Evolutionary conservation across 1,140 invertebrate species (phyloP).

Genomic region (Ceratosolen solmsi): DNA sequence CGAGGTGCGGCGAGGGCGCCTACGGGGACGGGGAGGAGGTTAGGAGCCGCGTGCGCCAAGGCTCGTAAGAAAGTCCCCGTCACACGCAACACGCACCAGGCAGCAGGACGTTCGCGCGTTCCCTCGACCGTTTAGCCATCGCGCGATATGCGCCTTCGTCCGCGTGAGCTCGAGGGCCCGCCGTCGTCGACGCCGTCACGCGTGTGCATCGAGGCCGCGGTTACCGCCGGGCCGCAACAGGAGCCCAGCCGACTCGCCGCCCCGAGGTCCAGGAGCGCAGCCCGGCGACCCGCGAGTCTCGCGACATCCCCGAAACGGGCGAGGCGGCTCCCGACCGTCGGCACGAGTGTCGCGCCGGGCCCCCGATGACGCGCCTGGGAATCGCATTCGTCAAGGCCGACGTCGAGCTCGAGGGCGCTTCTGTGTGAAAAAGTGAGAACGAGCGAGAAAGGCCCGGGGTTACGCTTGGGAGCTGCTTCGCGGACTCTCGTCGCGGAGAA

Average conservation of each 20-base stretch:
- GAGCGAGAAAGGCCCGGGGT: no score
- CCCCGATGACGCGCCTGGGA: not conserved
- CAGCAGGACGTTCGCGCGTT: slow-evolving; percentile 26
- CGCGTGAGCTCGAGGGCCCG: slow-evolving; percentile 10
- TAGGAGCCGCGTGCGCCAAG: slow-evolving; percentile 9
- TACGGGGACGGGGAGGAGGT: not conserved
- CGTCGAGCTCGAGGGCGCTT: not conserved
- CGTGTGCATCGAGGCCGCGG: not conserved
- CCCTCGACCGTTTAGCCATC: not conserved
- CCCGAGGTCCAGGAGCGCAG: no score
- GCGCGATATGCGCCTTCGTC: slow-evolving; percentile 23
- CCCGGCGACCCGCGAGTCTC: no score
- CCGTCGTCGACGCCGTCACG: not conserved
- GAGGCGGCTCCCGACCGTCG: not conserved
- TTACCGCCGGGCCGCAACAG: not conserved
- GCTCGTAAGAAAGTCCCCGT: not conserved
- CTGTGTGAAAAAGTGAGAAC: slow-evolving; percentile 36
- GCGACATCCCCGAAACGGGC: not conserved
- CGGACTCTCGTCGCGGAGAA: no score
- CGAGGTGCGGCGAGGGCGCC: not conserved
- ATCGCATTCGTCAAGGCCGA: no score
- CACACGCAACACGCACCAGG: slow-evolving; percentile 10
- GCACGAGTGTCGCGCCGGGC: not conserved
- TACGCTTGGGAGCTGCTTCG: no score
- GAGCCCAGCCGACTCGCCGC: no score